Base-by-base conservation (phyloP, 2,797 vertebrate species). In the Bovichtus variegatus region DNA sequence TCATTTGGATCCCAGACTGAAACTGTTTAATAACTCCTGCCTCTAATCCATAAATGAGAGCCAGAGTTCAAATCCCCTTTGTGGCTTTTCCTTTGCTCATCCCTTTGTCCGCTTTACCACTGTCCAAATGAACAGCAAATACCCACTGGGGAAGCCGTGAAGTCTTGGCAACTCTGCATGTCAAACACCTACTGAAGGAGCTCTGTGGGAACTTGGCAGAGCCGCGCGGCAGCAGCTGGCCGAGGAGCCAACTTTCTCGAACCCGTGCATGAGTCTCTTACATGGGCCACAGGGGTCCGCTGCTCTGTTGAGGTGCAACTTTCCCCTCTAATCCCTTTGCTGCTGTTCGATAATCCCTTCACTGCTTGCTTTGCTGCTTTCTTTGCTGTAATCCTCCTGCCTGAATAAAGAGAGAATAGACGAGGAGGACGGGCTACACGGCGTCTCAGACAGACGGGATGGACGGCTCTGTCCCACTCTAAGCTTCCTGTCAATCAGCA, bases 311-410 rank as follows among this genome's bases (percentile, higher is more conserved):
- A 88, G 89, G 89, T 87, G 86, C 82, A 83, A 89, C 86, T 81
- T 83, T 74, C 78, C 67, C 66, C 81, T 80, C 78, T 90, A 90
- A 92, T 91, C 89, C 91, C 69, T 87, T 72, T 82, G 82, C 91
- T 80, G 85, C 85, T 81, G 60, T 67, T 81, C 63, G 9, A 76
- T 91, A 92, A 92, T 91, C 91, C 87, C 79, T 77, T 82, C 82
- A 51, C 79, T 90, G 89, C 87, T 89, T 85, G 83, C 87, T 84
- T 85, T 83, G 89, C 82, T 88, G 83, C 87, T 90, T 90, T 88
- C 89, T 89, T 84, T 65, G 60, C 90, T 77, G 85, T 93, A 91
- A 92, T 92, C 89, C 88, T 63, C 69, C 85, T 71, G 74, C 76
- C 82, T 80, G 82, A 92, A 89, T 91, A 79, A 88, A 87, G 85